Evolutionary conservation across 2,113 vertebrate species (phyloP).

Genomic region (Perca flavescens): DNA sequence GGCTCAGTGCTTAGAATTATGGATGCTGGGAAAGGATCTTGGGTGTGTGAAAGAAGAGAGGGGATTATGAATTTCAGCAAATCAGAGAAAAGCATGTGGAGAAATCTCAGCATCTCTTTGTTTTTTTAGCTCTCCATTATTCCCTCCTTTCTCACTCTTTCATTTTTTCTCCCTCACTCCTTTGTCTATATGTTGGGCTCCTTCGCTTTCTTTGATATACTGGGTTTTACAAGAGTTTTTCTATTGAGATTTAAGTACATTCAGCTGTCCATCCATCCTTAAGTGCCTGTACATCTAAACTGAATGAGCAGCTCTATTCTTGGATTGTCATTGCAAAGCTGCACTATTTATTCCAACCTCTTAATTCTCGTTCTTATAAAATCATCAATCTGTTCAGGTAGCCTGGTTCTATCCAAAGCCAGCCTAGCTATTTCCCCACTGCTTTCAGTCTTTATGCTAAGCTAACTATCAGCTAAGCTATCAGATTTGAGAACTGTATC

Average conservation of each 20-base stretch:
- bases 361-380: constrained; percentile 24
- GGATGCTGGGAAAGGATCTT: constrained; percentile 59
- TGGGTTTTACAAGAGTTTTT: constrained; percentile 36
- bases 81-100: constrained; percentile 62
- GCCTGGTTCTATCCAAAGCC: no score
- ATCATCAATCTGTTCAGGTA: not conserved
- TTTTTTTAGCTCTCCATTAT: constrained; percentile 37
- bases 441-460: not conserved
- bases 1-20: constrained; percentile 55
- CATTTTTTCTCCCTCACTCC: constrained; percentile 54
- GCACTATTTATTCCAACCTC: constrained; percentile 36
- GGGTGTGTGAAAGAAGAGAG: constrained; percentile 59
- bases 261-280: constrained; percentile 41
- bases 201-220: constrained; percentile 47
- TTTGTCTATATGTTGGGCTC: constrained; percentile 58
- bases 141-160: constrained; percentile 44
- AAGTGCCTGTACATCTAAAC: constrained; percentile 35
- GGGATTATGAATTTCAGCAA: constrained; percentile 71
- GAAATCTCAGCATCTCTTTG: constrained; percentile 57
- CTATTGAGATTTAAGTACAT: constrained; percentile 41
- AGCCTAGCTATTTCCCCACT: not conserved
- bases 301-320: constrained; percentile 16
- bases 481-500: not conserved
- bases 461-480: not conserved
- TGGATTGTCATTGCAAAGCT: constrained; percentile 7